These are phyloP conservation scores for Caenorhabditis macrosperma DNA, from an alignment of 2,888 invertebrate genomes.

Conservation along the genomic window DNA sequence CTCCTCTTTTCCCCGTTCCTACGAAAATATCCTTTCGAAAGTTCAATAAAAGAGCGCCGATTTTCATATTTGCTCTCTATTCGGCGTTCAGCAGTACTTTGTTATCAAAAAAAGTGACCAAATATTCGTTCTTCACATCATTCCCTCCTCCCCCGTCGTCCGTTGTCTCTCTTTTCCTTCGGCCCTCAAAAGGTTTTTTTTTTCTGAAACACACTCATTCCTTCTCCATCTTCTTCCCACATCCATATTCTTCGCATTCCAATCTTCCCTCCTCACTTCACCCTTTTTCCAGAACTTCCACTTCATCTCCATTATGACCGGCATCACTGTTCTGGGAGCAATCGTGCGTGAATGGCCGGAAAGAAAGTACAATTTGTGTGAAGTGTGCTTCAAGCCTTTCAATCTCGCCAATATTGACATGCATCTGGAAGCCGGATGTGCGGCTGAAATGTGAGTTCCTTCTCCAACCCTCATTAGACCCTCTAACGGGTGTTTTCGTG, in stretches of 20 bases:
- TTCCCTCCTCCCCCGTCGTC: background rate
- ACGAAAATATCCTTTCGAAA: background rate
- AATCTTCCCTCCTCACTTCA: background rate
- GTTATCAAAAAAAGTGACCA: background rate
- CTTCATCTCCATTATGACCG: background rate
- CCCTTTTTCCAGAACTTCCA: background rate
- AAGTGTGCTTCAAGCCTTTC: slow-evolving; percentile 48
- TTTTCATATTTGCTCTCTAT: background rate
- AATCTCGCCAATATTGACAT: slow-evolving; percentile 44
- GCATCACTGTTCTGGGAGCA: background rate
- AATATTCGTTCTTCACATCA: background rate
- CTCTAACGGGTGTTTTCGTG: too few relatives aligned
- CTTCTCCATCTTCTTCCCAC: background rate
- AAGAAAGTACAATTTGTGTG: slow-evolving; percentile 23
- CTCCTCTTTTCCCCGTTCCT: background rate
- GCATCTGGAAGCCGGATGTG: slow-evolving; percentile 54
- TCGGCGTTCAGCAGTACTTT: background rate
- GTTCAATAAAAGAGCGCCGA: background rate
- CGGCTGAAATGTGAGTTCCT: slow-evolving; percentile 49
- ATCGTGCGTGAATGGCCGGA: background rate
- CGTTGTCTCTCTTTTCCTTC: background rate
- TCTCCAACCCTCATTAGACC: background rate
- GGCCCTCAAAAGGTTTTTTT: background rate
- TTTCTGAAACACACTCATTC: background rate
- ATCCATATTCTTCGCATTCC: slow-evolving; percentile 1